Percentiles rank a stretch among this genome's conserved stretches.
These are phyloP conservation scores for Neostethus bicornis DNA, from an alignment of 2,797 vertebrate species.

Conservation along the genomic window DNA sequence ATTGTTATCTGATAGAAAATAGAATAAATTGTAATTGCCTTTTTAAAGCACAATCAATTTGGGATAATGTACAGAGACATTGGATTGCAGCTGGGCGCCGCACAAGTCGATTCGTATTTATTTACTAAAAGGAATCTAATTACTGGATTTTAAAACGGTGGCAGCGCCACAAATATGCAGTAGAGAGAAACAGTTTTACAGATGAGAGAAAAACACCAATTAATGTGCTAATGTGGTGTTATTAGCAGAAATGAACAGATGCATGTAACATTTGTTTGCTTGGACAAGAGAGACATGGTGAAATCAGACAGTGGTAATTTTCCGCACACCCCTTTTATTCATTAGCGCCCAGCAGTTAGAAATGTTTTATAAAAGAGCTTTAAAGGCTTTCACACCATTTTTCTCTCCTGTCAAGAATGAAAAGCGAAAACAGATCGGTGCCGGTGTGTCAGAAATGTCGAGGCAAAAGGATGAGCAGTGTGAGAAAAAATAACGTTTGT, in stretches of 20 bases:
- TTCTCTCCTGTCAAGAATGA: conserved; percentile 25
- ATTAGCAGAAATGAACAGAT: conserved; percentile 48
- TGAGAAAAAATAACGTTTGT: conserved; percentile 31
- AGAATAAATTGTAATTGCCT: conserved; percentile 80
- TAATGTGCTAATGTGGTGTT: conserved; percentile 54
- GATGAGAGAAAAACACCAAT: conserved; percentile 40
- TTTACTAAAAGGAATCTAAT: conserved; percentile 71
- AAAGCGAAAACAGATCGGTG: conserved; percentile 30
- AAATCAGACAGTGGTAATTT: conserved; percentile 27
- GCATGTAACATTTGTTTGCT: conserved; percentile 31
- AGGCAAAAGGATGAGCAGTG: conserved; percentile 20
- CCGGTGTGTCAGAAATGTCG: conserved; percentile 18
- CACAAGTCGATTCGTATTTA: conserved; percentile 66
- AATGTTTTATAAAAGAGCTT: conserved; percentile 43
- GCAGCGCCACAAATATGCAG: conserved; percentile 27
- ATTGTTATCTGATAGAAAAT: conserved; percentile 74
- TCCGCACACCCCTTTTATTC: conserved; percentile 32
- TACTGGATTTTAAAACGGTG: conserved; percentile 51
- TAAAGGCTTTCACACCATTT: conserved; percentile 29
- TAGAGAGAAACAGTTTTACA: conserved; percentile 45
- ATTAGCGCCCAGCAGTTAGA: conserved; percentile 32
- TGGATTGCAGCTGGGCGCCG: conserved; percentile 53
- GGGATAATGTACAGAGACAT: conserved; percentile 76
- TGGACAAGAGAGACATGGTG: conserved; percentile 21
- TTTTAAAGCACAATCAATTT: conserved; percentile 80